Base-by-base conservation (phyloP, 2,113 vertebrate species). In the Cheilinus undulatus region DNA sequence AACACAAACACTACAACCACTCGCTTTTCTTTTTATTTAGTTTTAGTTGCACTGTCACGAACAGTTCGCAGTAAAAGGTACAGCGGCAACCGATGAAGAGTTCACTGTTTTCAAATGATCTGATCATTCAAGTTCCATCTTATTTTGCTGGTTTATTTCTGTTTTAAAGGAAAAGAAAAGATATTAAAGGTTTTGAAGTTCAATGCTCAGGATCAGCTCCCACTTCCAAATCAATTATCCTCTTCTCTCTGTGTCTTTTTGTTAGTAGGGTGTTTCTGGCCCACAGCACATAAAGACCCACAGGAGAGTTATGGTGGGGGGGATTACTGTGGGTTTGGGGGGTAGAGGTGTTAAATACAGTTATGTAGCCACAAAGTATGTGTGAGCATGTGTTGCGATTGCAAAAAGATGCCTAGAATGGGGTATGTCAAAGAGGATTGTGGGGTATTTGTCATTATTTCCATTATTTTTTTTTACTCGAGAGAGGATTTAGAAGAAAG, bases 391-490 rank as follows among this genome's bases (percentile, higher is more conserved):
- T 54, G 38, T 43, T 45, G 42, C 71, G 60, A 75, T 73, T 74
- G 30, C 72, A 74, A 67, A 80, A 72, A 76, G 19, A 20, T 52
- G 9, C 22, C 72, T 40, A 70, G 50, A 68, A 74, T 15, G 26
- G 26, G 20, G 49, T 46, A 51, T 34, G 73, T 3, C 76, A 74
- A 80, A 79, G 71, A 79, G 68, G 82, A 86, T 80, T 76, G 74
- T 38, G 62, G 64, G 52, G 58, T 73, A 84, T 87, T 89, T 86
- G 82, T 88, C 58, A 83, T 70, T 20, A 82, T 88, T 82, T 89
- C 76, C 69, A 71, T 45, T 76, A 3, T 52, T 86, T 73, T 86
- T 73, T 82, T 69, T 85, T 69, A 81, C 67, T 73, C 52, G 68
- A 80, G 68, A 49, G 50, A 73, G 40, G 56, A 87, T 73, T 82